Conservation (phyloP, 2,797 vertebrate genomes). For the Arrhamphus sclerolepis region DNA sequence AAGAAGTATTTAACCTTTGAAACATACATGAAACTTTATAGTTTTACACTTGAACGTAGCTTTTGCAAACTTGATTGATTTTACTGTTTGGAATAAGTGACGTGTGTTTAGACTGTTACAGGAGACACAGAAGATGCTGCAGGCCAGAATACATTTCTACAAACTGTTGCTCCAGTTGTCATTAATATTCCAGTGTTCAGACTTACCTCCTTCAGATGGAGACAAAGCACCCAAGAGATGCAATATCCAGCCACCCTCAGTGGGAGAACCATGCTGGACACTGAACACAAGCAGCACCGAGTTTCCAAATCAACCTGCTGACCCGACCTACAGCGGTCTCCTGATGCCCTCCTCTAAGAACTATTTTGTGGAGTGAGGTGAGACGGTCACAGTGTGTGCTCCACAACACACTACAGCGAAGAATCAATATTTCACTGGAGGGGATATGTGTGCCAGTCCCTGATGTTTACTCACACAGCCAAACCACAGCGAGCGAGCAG, state of each 20-base stretch:
- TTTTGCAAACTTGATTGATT: no score
- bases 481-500: conserved; percentile 37
- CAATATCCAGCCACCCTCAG: background rate
- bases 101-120: no score
- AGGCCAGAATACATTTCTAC: background rate
- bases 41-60: no score
- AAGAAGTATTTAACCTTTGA: no score
- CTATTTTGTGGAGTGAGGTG: conserved; percentile 55
- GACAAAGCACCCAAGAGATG: background rate
- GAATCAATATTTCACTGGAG: conserved; percentile 70
- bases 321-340: conserved; percentile 29
- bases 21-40: no score
- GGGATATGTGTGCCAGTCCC: conserved; percentile 52
- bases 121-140: background rate
- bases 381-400: conserved; percentile 63
- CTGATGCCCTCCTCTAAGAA: conserved; percentile 23
- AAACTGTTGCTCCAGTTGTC: background rate
- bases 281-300: conserved; percentile 3
- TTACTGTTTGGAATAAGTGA: no score
- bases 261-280: background rate
- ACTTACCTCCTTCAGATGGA: no score
- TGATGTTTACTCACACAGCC: conserved; percentile 60
- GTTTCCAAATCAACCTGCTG: conserved; percentile 25
- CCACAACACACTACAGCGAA: conserved; percentile 30
- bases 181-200: background rate